phyloP scores from a whole-genome alignment of 2,797 vertebrate species.

The Gastrophryne carolinensis region DNA sequence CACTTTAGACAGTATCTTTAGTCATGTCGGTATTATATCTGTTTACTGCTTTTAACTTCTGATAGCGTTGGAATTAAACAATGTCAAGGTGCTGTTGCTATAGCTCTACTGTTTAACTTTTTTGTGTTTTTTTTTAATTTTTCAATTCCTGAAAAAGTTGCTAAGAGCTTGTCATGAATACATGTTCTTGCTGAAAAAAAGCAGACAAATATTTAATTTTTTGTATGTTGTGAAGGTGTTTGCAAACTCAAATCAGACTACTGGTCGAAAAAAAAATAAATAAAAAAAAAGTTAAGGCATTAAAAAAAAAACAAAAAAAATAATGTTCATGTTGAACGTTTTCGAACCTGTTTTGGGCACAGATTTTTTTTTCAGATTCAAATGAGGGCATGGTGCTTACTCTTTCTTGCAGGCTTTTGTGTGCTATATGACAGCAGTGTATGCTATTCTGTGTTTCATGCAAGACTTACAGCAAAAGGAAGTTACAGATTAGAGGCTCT shows the following conservation, averaged over 20 bases:
- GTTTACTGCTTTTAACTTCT: slow-evolving; percentile 99
- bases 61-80: slow-evolving; percentile 98
- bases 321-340: slow-evolving; percentile 66
- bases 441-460: slow-evolving; percentile 15
- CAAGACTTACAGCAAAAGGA: slow-evolving; percentile 10
- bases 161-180: slow-evolving; percentile 79
- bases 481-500: slow-evolving; percentile 11
- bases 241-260: slow-evolving; percentile 95
- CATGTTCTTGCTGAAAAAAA: slow-evolving; percentile 81
- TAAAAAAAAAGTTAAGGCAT: slow-evolving; percentile 82
- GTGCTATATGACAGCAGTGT: slow-evolving; percentile 11
- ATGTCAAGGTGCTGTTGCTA: slow-evolving; percentile 99
- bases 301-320: slow-evolving; percentile 81
- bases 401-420: slow-evolving; percentile 45
- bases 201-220: slow-evolving; percentile 77
- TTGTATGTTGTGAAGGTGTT: slow-evolving; percentile 98
- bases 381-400: slow-evolving; percentile 19
- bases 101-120: slow-evolving; percentile 91
- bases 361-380: neutral
- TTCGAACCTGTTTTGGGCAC: slow-evolving; percentile 17
- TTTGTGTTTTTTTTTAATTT: slow-evolving; percentile 86
- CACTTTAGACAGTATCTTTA: slow-evolving; percentile 94
- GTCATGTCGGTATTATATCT: slow-evolving; percentile 95
- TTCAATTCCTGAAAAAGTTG: slow-evolving; percentile 83
- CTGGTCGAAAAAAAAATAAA: slow-evolving; percentile 89